Base-by-base conservation (phyloP, 2,113 vertebrate genomes). In the Podarcis muralis region DNA sequence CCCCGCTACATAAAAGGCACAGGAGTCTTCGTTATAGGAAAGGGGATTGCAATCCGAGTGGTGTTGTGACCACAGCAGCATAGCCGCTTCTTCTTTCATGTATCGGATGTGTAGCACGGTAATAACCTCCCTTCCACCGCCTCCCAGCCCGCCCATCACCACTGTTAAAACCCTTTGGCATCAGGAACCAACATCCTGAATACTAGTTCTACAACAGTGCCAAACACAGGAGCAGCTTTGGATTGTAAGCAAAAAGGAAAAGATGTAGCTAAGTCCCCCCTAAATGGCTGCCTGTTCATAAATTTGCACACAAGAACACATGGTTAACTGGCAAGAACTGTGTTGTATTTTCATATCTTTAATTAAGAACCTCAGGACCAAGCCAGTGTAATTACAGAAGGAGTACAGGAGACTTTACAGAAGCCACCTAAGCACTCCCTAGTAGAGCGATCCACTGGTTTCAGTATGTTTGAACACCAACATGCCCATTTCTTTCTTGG, bases 51-150 rank as follows among this genome's bases (percentile, higher is more conserved):
- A 57, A 82, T 57, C 94, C 89, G 93, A 93, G 94, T 37, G 43
- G 37, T 81, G 40, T 90, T 84, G 74, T 90, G 88, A 94, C 88
- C 91, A 91, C 32, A 84, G 88, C 15, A 93, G 93, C 94, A 90
- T 85, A 59, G 86, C 82, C 75, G 91, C 86, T 87, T 92, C 96
- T 89, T 92, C 82, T 59, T 93, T 91, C 95, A 86, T 94, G 94
- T 88, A 96, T 95, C 96, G 96, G 95, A 96, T 96, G 95, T 94
- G 88, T 92, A 95, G 95, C 96, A 92, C 89, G 1, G 40, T 81
- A 91, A 91, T 59, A 89, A 88, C 92, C 89, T 91, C 86, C 93
- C 11, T 37, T 91, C 87, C 93, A 88, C 84, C 30, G 5, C 48
- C 13, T 80, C 77, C 90, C 88, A 92, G 2, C 37, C 88, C 86